A percentile compares a stretch with the other conserved stretches of the same genome.
Conservation (phyloP, 2,113 vertebrate species). For the Recurvirostra avosetta region DNA sequence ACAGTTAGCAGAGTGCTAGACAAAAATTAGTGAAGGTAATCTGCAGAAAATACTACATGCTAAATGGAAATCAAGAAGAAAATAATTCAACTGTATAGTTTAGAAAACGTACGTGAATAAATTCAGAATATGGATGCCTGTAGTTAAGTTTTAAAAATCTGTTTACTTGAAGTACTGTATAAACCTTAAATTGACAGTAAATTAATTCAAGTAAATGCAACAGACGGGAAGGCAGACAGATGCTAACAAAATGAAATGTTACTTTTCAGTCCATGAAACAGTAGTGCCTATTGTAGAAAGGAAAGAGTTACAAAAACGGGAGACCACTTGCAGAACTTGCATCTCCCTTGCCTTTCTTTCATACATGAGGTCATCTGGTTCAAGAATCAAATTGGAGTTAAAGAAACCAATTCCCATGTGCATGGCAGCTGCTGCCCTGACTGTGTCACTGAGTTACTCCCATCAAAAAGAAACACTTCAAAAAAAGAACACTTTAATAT, state of each 20-base stretch:
- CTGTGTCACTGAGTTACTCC: neutral
- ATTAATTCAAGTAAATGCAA: neutral
- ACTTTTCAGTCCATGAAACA: slow-evolving; percentile 7
- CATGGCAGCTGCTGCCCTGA: neutral
- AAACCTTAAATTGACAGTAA: neutral
- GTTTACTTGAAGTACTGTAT: neutral
- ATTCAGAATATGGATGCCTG: neutral
- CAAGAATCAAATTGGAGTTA: neutral
- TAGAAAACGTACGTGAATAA: neutral
- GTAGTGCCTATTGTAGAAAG: neutral
- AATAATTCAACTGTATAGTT: neutral
- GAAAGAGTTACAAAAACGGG: neutral
- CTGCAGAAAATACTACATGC: neutral
- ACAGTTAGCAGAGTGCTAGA: neutral
- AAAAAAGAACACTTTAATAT: neutral
- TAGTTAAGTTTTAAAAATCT: neutral
- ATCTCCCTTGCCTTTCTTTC: neutral
- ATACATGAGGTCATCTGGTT: slow-evolving; percentile 22
- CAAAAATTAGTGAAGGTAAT: neutral
- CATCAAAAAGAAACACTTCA: neutral
- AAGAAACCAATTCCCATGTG: neutral
- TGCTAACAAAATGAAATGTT: neutral
- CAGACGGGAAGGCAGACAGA: neutral
- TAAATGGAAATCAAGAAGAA: neutral
- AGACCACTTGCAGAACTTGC: neutral